Percentiles rank a stretch among this genome's conserved stretches.
These are phyloP conservation scores for Podilymbus podiceps DNA, from an alignment of 2,113 vertebrate genomes.

Conservation along the genomic window DNA sequence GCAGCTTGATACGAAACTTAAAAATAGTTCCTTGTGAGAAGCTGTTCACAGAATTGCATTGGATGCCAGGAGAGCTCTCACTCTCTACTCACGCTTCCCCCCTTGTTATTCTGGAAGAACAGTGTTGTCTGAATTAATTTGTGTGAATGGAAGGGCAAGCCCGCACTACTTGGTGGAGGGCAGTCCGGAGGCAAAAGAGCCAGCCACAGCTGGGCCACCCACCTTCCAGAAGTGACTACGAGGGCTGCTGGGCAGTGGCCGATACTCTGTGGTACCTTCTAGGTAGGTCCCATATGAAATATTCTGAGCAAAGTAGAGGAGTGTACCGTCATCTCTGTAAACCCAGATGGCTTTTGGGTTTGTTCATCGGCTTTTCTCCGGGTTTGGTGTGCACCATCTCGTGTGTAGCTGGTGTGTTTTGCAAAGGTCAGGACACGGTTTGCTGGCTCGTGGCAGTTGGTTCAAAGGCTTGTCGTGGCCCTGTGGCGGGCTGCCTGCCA, in stretches of 20 bases:
- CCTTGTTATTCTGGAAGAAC: neutral
- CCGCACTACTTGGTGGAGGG: neutral
- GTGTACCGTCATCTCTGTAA: neutral
- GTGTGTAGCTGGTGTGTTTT: neutral
- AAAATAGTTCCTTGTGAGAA: slow-evolving; percentile 49
- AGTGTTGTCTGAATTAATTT: neutral
- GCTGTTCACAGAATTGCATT: neutral
- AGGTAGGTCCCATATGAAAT: rapidly evolving
- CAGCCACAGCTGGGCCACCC: neutral
- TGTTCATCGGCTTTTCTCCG: neutral
- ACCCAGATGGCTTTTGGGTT: neutral
- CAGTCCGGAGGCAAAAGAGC: neutral
- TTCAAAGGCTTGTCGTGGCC: neutral
- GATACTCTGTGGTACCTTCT: neutral
- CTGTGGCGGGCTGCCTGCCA: neutral
- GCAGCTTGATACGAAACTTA: slow-evolving; percentile 35
- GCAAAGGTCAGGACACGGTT: neutral
- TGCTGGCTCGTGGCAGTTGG: neutral
- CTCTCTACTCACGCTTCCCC: neutral
- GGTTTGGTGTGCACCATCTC: rapidly evolving
- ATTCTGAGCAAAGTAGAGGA: neutral
- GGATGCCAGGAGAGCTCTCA: slow-evolving; percentile 15
- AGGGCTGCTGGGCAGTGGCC: neutral
- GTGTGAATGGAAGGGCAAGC: neutral
- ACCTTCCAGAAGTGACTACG: rapidly evolving